Conservation (phyloP, 2,113 vertebrate genomes). For the Catharus fuscescens region DNA sequence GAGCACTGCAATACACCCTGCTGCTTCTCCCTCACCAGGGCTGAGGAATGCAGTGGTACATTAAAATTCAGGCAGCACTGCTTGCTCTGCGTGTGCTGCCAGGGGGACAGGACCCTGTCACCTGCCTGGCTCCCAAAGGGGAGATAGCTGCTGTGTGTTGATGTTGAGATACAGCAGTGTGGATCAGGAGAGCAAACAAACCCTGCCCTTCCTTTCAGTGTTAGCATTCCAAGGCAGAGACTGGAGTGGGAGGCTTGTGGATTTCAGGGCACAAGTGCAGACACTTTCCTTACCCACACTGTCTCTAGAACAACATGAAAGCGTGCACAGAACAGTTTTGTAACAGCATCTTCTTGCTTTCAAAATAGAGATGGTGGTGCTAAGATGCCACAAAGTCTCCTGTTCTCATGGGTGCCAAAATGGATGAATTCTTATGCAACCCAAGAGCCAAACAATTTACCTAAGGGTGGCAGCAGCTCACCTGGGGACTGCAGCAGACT, state of each 20-base stretch:
- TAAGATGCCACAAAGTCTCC: neutral
- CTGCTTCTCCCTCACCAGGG: neutral
- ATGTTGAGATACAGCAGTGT: rapidly evolving
- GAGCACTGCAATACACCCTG: neutral
- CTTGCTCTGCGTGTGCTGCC: neutral
- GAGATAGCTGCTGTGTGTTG: neutral
- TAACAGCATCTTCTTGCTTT: neutral
- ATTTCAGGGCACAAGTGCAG: neutral
- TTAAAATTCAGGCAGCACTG: neutral
- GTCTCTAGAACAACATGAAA: neutral
- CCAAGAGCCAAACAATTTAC: neutral
- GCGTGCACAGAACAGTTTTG: neutral
- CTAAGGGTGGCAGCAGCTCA: neutral
- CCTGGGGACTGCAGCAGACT: neutral
- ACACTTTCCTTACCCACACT: neutral
- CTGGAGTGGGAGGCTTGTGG: neutral
- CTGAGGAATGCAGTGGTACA: neutral
- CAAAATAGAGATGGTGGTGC: neutral
- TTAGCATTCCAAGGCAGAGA: neutral
- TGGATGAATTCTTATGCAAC: rapidly evolving
- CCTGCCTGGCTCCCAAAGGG: neutral
- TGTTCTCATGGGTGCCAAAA: neutral
- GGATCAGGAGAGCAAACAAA: neutral
- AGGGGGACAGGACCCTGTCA: neutral
- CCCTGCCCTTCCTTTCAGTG: neutral